Conservation (phyloP, 2,888 invertebrate species). For the Venusia cambrica region DNA sequence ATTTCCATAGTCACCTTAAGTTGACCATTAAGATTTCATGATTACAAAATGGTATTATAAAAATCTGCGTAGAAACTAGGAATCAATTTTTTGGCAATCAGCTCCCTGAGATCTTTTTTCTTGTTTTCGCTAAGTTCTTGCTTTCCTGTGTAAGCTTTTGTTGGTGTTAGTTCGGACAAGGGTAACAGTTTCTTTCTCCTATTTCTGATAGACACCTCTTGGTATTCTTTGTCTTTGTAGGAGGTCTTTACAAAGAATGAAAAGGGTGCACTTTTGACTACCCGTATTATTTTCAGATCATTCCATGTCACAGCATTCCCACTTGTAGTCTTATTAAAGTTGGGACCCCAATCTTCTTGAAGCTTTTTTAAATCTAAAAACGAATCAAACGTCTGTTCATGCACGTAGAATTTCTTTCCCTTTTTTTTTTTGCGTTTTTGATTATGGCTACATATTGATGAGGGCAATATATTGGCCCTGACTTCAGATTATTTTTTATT, state of each 20-base stretch:
- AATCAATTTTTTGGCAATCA: too few species aligned
- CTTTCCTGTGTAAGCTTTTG: constrained; percentile 1
- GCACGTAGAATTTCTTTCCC: too few species aligned
- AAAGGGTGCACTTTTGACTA: constrained; percentile 11
- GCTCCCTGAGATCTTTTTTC: constrained; percentile 6
- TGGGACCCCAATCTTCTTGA: constrained; percentile 31
- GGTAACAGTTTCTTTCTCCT: constrained; percentile 17
- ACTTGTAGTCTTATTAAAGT: constrained; percentile 22
- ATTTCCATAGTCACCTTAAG: too few species aligned
- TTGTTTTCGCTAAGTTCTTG: constrained; percentile 7
- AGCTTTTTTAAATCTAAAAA: constrained; percentile 23
- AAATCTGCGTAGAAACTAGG: too few species aligned
- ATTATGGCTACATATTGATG: constrained; percentile 20
- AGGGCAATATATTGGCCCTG: constrained; percentile 14
- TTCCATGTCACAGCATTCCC: constrained; percentile 27
- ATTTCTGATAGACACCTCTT: constrained; percentile 24
- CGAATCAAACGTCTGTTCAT: constrained; percentile 22
- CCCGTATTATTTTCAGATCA: constrained; percentile 23
- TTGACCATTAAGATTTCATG: too few species aligned
- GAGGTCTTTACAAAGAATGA: constrained; percentile 21
- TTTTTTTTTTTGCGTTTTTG: too few species aligned
- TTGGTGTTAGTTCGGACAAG: neutral
- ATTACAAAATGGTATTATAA: too few species aligned
- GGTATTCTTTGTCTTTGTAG: constrained; percentile 20
- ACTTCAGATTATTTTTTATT: constrained; percentile 13